Percentiles rank a stretch among this genome's conserved stretches.
Evolutionary conservation across 64 coral and sea anemone species (phyloP).

Genomic region (Stichodactyla mertensii): DNA sequence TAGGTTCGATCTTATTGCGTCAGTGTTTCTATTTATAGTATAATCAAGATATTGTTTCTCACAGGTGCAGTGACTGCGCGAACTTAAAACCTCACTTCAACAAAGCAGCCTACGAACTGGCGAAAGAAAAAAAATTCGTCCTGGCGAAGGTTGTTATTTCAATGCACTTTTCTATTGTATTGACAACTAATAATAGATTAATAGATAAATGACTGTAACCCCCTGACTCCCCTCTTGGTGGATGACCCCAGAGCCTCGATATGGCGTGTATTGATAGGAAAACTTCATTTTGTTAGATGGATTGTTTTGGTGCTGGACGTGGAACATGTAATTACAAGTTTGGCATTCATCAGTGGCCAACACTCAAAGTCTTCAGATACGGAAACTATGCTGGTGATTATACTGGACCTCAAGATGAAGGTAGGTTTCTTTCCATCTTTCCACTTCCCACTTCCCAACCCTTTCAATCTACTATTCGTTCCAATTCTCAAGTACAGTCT

Average conservation of each 20-base stretch:
- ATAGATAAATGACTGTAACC: neutral
- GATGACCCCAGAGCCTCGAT: neutral
- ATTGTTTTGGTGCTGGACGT: constrained; percentile 66
- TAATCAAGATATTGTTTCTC: neutral
- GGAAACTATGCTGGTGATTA: constrained; percentile 65
- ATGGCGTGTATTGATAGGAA: neutral
- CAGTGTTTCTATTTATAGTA: neutral
- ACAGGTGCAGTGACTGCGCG: constrained; percentile 78
- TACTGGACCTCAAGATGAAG: constrained; percentile 61
- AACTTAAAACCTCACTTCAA: constrained; percentile 56
- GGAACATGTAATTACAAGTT: constrained; percentile 50
- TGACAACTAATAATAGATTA: no score
- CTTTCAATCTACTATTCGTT: no score
- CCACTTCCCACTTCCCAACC: no score
- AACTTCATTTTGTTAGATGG: constrained; percentile 31
- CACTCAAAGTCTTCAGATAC: constrained; percentile 70
- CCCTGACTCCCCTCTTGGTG: neutral
- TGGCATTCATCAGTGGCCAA: constrained; percentile 76
- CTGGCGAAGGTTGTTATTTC: constrained; percentile 52
- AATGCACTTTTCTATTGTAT: neutral
- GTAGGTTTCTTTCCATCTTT: constrained; percentile 15
- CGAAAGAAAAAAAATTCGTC: constrained; percentile 55
- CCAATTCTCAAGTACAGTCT: no score
- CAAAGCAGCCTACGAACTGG: constrained; percentile 45
- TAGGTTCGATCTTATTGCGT: neutral